These are phyloP conservation scores for Apotomis capreana DNA, from an alignment of 2,888 invertebrate genomes.

Conservation along the genomic window DNA sequence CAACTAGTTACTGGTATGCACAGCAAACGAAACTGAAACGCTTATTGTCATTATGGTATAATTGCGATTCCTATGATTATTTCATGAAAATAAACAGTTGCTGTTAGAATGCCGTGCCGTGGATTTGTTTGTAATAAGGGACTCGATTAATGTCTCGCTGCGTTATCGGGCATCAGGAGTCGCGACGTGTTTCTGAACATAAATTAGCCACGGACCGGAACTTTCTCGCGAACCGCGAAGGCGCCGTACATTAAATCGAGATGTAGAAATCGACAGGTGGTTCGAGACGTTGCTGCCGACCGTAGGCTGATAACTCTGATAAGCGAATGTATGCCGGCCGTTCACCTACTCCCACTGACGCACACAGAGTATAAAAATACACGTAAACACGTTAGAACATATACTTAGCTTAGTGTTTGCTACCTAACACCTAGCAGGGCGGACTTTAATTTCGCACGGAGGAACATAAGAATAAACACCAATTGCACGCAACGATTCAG, in stretches of 20 bases:
- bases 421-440: conserved; percentile 48
- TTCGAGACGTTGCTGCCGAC: conserved; percentile 70
- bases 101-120: neutral
- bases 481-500: conserved; percentile 56
- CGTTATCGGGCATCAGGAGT: conserved; percentile 36
- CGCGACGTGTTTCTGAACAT: conserved; percentile 43
- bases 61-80: no score
- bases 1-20: no score
- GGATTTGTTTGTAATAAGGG: conserved; percentile 29
- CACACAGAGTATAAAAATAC: conserved; percentile 56
- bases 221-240: conserved; percentile 46
- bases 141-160: conserved; percentile 35
- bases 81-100: neutral
- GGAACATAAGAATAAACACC: conserved; percentile 12
- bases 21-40: no score
- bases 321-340: conserved; percentile 80
- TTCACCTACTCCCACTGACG: conserved; percentile 80
- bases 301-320: conserved; percentile 62
- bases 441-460: conserved; percentile 42
- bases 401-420: neutral
- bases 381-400: conserved; percentile 52
- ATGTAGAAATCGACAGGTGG: conserved; percentile 68
- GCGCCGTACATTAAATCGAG: conserved; percentile 31
- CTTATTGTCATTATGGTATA: no score
- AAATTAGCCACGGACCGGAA: conserved; percentile 49